A percentile compares a stretch with the other conserved stretches of the same genome.
Evolutionary conservation across 2,888 invertebrate species (phyloP).

Genomic region (Drosophila prolongata): DNA sequence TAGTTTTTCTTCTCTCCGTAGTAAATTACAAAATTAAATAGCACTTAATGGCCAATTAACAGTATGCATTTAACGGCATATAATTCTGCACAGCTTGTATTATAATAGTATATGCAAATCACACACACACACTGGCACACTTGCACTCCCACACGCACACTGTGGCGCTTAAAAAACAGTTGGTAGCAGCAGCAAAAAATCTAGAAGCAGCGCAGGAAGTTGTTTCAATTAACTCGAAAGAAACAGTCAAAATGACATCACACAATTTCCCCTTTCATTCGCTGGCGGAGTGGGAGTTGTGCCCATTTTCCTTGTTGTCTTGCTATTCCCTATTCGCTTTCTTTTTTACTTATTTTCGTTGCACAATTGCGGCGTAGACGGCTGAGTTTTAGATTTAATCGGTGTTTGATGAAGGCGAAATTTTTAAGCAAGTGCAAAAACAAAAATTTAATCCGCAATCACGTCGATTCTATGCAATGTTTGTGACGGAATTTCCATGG

Average conservation of each 20-base stretch:
- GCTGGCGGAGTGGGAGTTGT: conserved; percentile 21
- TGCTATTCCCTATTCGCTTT: not conserved
- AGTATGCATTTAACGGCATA: conserved; percentile 33
- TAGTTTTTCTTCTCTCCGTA: conserved; percentile 15
- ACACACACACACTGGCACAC: conserved; percentile 29
- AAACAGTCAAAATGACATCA: conserved; percentile 42
- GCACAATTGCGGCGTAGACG: conserved; percentile 57
- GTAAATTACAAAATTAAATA: conserved; percentile 22
- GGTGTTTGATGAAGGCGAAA: conserved; percentile 22
- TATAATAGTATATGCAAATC: conserved; percentile 19
- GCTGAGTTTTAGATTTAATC: not conserved
- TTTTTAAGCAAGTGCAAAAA: conserved; percentile 67
- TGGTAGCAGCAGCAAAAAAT: conserved; percentile 25
- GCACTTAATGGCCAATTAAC: conserved; percentile 38
- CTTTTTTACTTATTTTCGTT: conserved; percentile 63
- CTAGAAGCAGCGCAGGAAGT: conserved; percentile 58
- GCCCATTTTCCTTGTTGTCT: conserved; percentile 20
- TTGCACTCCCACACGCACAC: conserved; percentile 35
- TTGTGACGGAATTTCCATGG: conserved; percentile 66
- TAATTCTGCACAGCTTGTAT: conserved; percentile 28
- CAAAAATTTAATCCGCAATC: conserved; percentile 66
- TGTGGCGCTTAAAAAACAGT: conserved; percentile 35
- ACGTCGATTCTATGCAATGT: conserved; percentile 53
- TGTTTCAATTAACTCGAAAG: conserved; percentile 73
- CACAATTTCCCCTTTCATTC: conserved; percentile 36